Percentiles rank a stretch among this genome's conserved stretches.
phyloP scores from a whole-genome alignment of 2,113 vertebrate species.

The Sus scrofa region DNA sequence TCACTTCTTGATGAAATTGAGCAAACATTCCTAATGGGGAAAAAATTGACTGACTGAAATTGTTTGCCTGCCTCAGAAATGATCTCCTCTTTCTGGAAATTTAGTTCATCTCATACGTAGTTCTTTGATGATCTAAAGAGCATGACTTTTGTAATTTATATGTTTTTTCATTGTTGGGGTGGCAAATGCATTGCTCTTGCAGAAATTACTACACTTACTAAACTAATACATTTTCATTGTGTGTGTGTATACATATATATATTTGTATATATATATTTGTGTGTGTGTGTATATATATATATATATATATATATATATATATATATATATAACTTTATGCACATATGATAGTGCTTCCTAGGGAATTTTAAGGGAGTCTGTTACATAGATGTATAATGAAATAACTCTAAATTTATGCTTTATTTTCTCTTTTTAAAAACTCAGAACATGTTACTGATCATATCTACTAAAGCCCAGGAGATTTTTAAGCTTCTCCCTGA shows the following conservation, averaged over 20 bases:
- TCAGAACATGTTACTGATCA: not conserved
- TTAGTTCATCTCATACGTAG: not conserved
- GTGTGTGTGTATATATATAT: not conserved
- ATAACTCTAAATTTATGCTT: not conserved
- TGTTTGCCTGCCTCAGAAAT: not conserved
- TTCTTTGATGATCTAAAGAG: not conserved
- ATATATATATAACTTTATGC: no score
- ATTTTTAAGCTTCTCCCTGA: not conserved
- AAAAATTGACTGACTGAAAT: not conserved
- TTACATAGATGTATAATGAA: constrained; percentile 27
- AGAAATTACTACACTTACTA: not conserved
- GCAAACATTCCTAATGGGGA: not conserved
- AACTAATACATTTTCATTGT: not conserved
- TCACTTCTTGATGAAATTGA: not conserved
- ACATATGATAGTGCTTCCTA: not conserved
- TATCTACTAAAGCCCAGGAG: not conserved
- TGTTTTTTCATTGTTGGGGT: not conserved
- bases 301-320: no score
- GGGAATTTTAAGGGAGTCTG: not conserved
- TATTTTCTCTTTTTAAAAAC: not conserved
- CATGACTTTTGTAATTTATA: not conserved
- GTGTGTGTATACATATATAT: not conserved
- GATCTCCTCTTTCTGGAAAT: not conserved
- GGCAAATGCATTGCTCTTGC: not conserved
- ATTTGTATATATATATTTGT: not conserved